phyloP scores from a whole-genome alignment of 2,888 invertebrate genomes.

The Alviniconcha strummeri region DNA sequence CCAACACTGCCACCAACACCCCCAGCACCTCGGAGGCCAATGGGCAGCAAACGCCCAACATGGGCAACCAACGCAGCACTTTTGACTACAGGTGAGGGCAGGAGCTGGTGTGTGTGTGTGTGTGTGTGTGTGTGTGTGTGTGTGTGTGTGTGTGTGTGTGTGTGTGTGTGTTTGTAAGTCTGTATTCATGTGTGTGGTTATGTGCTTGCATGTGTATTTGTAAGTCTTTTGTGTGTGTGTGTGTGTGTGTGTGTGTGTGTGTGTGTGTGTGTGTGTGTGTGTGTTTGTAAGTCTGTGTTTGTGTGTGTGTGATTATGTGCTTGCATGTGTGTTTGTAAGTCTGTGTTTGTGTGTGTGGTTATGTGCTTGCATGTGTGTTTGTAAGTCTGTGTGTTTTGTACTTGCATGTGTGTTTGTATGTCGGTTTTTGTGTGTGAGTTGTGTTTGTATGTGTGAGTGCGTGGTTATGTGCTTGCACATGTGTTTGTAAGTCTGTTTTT shows the following conservation, averaged over 20 bases:
- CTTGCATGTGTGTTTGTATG: not conserved
- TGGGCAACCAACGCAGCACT: slow-evolving; percentile 24
- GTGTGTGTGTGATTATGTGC: not conserved
- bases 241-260: too few species aligned
- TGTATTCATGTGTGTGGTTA: not conserved
- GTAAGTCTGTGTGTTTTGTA: not conserved
- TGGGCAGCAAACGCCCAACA: slow-evolving; percentile 18
- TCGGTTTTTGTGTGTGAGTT: not conserved
- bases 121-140: not conserved
- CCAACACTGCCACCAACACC: slow-evolving; percentile 25
- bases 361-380: not conserved
- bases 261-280: too few species aligned
- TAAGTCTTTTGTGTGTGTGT: too few species aligned
- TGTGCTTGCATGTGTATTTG: too few species aligned
- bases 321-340: too few species aligned
- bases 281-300: not conserved
- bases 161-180: slow-evolving; percentile 17
- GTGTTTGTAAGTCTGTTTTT: too few species aligned
- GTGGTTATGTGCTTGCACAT: not conserved
- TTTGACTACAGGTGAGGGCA: slow-evolving; percentile 28
- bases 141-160: not conserved
- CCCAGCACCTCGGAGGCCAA: slow-evolving; percentile 25
- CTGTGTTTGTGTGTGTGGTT: too few species aligned
- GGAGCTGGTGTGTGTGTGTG: not conserved
- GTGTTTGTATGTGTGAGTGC: not conserved